Base-by-base conservation (phyloP, 2,113 vertebrate species). In the Elephantulus edwardii region DNA sequence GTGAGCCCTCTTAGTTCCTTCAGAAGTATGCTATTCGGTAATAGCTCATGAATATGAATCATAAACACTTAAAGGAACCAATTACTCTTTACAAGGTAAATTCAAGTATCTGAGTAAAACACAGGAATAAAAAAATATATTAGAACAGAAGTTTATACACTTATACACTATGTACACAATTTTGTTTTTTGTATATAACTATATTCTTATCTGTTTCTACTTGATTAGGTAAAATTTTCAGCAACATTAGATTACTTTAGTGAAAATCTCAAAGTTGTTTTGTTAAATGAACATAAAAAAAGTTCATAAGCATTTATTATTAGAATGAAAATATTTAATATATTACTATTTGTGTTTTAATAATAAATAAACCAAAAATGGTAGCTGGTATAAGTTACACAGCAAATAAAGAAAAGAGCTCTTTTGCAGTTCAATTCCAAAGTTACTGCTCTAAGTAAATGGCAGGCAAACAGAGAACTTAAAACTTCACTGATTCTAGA, bases 191-290 rank as follows among this genome's bases (percentile, higher is more conserved):
- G 50, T 76, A 62, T 79, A 11, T 16, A 92, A 48, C 12, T 72
- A 13, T 78, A 19, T 64, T 3, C 38, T 50, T 46, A 70, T 33
- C 35, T 74, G n/a, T 81, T 79, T 38, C 10, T 90, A 6, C 58
- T 17, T 84, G 8, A 74, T 26, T 60, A 83, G 50, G 58, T 80
- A 66, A 87, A 62, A 70, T 83, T 89, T 93, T n/a, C 19, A 83
- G 44, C 38, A 90, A 77, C 64, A 70, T 82, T 77, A 58, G n/a
- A 54, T 42, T 56, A 86, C 3, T 56, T 79, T 48, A 75, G 74
- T 33, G 14, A 83, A 79, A 91, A 56, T 16, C 66, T 91, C 56
- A 80, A 83, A 83, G 11, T 28, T 83, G 28, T 70, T 62, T 38
- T 87, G 48, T 50, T 50, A 50, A 58, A 58, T 24, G 26, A 22